Base-by-base conservation (phyloP, 1,140 invertebrate genomes). In the Drosophila orena region DNA sequence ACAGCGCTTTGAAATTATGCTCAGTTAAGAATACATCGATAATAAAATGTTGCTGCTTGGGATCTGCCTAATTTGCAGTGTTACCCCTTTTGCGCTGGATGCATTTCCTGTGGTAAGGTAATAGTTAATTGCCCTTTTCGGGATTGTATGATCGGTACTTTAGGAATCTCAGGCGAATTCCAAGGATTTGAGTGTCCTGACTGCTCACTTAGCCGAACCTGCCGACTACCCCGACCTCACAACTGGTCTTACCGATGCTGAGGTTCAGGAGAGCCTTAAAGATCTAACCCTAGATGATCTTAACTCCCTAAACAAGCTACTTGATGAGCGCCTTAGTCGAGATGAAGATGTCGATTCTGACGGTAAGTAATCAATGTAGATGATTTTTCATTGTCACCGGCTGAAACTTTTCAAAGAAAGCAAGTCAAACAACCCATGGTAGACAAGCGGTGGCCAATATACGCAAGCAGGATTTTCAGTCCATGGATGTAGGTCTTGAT, bases 151-250 rank as follows among this genome's bases (percentile, higher is more conserved):
- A 0, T 8, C 12, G 5, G 3, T 15, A 7, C 11, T 5, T 12
- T 24, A 44, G 24, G 10, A 30, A 70, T 34, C 12, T 17, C 8
- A 34, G 8, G 12, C 0, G 3, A 4, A 40, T 6, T 11, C 12
- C 24, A 47, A 54, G 12, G 27, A 38, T 1, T 6, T 22, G 3
- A 11, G 12, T 11, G 27, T 14, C 2, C n/a, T 34, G 17, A 11
- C 37, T 4, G 35, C 12, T 14, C 6, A 14, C 11, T 8, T 17
- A 0, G 5, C 55, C 0, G 76, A 72, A 7, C 52, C 43, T n/a
- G 62, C 40, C 1, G 62, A 83, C 6, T 88, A 83, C 60, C 75
- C 79, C 6, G 83, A 88, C 56, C 59, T 88, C 7, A 88, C 76
- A 4, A 59, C 56, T 30, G 84, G 84, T 3, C 66, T 88, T 7